phyloP scores from a whole-genome alignment of 2,888 invertebrate genomes.

The Kuschelorhynchus macadamiae region DNA sequence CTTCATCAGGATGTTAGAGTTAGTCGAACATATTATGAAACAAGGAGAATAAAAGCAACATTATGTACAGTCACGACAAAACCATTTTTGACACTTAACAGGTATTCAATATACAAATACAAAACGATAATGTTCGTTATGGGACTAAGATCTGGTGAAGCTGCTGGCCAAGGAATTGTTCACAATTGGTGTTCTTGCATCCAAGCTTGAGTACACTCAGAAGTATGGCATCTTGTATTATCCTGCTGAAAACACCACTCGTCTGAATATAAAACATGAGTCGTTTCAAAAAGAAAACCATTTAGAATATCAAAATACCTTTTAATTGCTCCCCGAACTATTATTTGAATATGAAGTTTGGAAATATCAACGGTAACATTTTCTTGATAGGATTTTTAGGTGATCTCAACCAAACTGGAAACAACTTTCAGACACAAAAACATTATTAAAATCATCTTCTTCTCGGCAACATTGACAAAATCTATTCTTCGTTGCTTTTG shows the following conservation, averaged over 20 bases:
- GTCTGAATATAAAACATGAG: constrained; percentile 23
- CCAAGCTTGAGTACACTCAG: constrained; percentile 27
- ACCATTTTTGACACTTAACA: too few species aligned
- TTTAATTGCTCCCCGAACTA: constrained; percentile 52
- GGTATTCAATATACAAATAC: too few species aligned
- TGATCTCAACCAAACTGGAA: constrained; percentile 27
- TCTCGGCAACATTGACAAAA: constrained; percentile 31
- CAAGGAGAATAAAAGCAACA: too few species aligned
- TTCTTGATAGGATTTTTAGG: constrained; percentile 26
- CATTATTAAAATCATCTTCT: constrained; percentile 28
- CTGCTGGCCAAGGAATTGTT: constrained; percentile 28
- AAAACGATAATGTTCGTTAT: constrained; percentile 29
- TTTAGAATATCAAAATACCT: constrained; percentile 12
- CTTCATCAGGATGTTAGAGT: too few species aligned
- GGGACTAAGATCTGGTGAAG: constrained; percentile 34
- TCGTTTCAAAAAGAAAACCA: constrained; percentile 21
- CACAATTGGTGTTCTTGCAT: constrained; percentile 22
- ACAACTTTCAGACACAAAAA: constrained; percentile 34
- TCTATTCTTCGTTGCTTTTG: constrained; percentile 11
- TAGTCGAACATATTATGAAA: too few species aligned
- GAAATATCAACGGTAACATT: constrained; percentile 9
- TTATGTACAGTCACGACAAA: too few species aligned
- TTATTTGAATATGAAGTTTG: constrained; percentile 31
- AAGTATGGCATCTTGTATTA: constrained; percentile 11
- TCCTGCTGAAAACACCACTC: constrained; percentile 32